A percentile compares a stretch with the other conserved stretches of the same genome.
Evolutionary conservation across 2,797 vertebrate species (phyloP).

Genomic region (Sebastes hopkinsi): DNA sequence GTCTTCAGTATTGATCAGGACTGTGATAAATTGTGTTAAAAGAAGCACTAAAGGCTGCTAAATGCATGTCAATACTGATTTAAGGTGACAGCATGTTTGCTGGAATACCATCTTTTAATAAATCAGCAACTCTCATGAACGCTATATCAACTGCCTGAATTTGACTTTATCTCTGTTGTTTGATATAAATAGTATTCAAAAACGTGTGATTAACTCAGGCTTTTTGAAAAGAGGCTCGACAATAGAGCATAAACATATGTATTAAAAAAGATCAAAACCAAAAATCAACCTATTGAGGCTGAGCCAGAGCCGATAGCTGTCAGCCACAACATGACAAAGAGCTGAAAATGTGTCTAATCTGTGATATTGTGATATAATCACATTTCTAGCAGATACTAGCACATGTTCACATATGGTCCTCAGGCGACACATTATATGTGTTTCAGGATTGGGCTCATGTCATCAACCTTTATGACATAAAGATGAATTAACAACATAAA

Average conservation of each 20-base stretch:
- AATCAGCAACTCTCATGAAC: background rate
- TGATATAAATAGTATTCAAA: background rate
- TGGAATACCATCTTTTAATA: background rate
- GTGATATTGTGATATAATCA: constrained; percentile 4
- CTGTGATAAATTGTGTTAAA: background rate
- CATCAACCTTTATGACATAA: constrained; percentile 37
- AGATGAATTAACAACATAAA: constrained; percentile 44
- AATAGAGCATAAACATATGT: background rate
- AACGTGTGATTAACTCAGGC: background rate
- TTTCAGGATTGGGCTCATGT: constrained; percentile 12
- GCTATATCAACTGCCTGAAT: background rate
- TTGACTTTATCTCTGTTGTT: background rate
- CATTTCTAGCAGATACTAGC: background rate
- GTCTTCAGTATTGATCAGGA: background rate
- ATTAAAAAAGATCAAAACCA: background rate
- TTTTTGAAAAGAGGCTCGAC: background rate
- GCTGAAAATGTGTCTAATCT: background rate
- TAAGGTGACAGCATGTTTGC: background rate
- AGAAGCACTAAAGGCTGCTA: background rate
- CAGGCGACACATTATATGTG: constrained; percentile 2
- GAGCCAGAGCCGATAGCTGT: background rate
- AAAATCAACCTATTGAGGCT: background rate
- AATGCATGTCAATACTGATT: background rate
- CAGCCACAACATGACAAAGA: background rate
- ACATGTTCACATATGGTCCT: constrained; percentile 8